Base-by-base conservation (phyloP, 2,888 invertebrate genomes). In the Orchestes rusci region DNA sequence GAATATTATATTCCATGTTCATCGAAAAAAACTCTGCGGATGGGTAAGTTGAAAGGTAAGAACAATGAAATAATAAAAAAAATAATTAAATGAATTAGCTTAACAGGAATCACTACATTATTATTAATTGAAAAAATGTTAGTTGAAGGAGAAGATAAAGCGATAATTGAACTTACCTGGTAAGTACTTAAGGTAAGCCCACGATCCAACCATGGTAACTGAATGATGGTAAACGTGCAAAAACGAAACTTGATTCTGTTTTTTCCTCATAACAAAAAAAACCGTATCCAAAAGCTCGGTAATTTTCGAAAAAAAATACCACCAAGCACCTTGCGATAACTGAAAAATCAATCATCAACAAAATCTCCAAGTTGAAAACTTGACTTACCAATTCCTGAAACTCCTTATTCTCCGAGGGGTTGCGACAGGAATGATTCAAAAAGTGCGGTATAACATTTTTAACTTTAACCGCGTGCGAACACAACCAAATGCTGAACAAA, bases 161-260 rank as follows among this genome's bases (percentile, higher is more conserved):
- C n/a, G n/a, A n/a, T n/a, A n/a, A n/a, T n/a, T n/a, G 10, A 16
- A 23, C 17, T 54, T 50, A 59, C 82, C 85, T 64, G 88, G 83
- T 43, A 85, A 70, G 63, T 81, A 89, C 65, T 84, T 84, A 16
- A 81, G 71, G 36, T 85, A 88, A 15, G 82, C 80, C 87, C 87
- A 89, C 1, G 82, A 80, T 64, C 84, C 80, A 48, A 86, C 68
- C 16, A 84, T 89, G 70, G 85, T 87, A 63, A 83, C 73, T 2
- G 82, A 75, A 64, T 93, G 93, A 67, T 93, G 93, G 61, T 91
- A 92, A 10, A 93, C 80, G 61, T 93, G 93, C 13, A 94, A 75
- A 62, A 88, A 86, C 0, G 89, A 81, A 16, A 93, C 83, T 68
- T 93, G 93, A 42, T 80, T 81, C 58, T 87, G 82, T 68, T 93